phyloP scores from a whole-genome alignment of 2,113 vertebrate species.

The Platysternon megacephalum region DNA sequence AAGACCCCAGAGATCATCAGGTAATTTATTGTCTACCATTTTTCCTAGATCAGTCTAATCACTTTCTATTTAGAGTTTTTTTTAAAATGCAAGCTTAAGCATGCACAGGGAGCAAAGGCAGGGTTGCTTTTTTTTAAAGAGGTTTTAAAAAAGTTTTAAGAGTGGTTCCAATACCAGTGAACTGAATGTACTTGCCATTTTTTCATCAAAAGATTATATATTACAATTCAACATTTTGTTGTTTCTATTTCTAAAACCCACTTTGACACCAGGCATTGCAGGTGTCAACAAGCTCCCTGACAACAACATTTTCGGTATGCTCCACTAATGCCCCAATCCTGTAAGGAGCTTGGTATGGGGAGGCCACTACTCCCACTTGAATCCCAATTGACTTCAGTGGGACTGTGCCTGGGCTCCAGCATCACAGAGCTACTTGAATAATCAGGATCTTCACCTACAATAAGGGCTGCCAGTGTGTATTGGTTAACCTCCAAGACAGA shows the following conservation, averaged over 20 bases:
- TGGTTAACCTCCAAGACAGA: background rate
- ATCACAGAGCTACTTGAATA: background rate
- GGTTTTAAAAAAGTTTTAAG: background rate
- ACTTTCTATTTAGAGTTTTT: background rate
- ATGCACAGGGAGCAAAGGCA: background rate
- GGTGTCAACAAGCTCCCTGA: background rate
- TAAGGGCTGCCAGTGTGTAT: background rate
- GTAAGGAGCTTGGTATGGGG: background rate
- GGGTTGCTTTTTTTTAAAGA: background rate
- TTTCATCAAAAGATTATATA: background rate
- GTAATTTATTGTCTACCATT: background rate
- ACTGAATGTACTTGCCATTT: background rate
- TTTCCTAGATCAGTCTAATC: constrained; percentile 13
- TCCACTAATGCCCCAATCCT: background rate
- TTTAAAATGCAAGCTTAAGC: constrained; percentile 15
- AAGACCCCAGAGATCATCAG: background rate
- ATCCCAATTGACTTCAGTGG: background rate
- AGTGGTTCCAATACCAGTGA: background rate
- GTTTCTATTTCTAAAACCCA: background rate
- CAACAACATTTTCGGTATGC: background rate
- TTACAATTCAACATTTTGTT: background rate
- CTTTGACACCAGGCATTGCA: background rate
- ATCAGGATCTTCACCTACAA: accelerated
- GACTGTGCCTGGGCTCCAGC: background rate
- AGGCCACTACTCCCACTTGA: background rate